Evolutionary conservation across 2,888 invertebrate genomes (phyloP).

Genomic region (Syritta pipiens): DNA sequence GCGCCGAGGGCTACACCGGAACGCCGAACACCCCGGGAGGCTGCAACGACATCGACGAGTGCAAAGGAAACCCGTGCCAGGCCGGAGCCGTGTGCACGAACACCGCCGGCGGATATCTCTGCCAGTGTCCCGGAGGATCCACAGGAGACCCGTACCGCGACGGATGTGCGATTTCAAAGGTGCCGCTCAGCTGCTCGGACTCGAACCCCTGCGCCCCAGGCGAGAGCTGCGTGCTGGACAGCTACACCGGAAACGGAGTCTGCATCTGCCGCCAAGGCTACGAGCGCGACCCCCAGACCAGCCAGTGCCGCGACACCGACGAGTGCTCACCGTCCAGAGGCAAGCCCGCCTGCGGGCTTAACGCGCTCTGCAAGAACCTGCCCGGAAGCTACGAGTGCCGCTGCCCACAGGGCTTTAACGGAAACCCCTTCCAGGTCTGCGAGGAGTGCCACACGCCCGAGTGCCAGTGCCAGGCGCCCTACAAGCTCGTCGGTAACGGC

Average conservation of each 20-base stretch:
- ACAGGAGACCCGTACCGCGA: conserved; percentile 89
- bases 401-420: conserved; percentile 92
- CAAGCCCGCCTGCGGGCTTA: conserved; percentile 91
- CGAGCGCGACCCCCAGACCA: conserved; percentile 86
- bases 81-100: conserved; percentile 93
- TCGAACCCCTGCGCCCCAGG: conserved; percentile 89
- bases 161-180: conserved; percentile 85
- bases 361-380: conserved; percentile 94
- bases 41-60: conserved; percentile 94
- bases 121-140: conserved; percentile 92
- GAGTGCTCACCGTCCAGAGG: conserved; percentile 89
- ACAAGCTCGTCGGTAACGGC: conserved; percentile 89
- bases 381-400: conserved; percentile 96
- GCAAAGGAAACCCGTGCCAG: conserved; percentile 89
- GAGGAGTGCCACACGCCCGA: conserved; percentile 90
- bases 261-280: conserved; percentile 95
- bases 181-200: conserved; percentile 86
- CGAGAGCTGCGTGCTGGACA: conserved; percentile 91
- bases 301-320: conserved; percentile 90
- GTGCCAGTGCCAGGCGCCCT: conserved; percentile 93
- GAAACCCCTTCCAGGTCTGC: conserved; percentile 93
- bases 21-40: conserved; percentile 82
- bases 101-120: conserved; percentile 90
- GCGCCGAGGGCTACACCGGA: conserved; percentile 90
- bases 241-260: conserved; percentile 87